Evolutionary conservation across 1,140 invertebrate species (phyloP).

Genomic region (Neodiprion fabricii): DNA sequence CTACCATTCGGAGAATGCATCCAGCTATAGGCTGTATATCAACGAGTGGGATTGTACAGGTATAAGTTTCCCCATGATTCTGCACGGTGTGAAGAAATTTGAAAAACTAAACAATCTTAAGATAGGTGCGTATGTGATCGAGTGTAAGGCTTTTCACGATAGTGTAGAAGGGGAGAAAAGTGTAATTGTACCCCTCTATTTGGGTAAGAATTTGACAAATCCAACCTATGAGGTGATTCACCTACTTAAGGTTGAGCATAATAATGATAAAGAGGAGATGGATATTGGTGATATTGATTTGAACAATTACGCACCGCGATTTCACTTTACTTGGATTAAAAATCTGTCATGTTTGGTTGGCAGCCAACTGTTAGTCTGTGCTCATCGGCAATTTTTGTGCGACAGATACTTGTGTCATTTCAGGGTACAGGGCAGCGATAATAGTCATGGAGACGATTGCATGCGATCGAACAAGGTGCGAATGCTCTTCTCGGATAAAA

Average conservation of each 20-base stretch:
- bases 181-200: slow-evolving; percentile 42
- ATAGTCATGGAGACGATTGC: slow-evolving; percentile 39
- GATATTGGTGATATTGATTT: slow-evolving; percentile 6
- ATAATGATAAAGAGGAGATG: slow-evolving; percentile 11
- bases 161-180: slow-evolving; percentile 25
- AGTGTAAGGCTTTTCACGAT: slow-evolving; percentile 12
- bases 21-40: slow-evolving; percentile 41
- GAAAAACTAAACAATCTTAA: slow-evolving; percentile 49
- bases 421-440: slow-evolving; percentile 25
- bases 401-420: too few relatives aligned
- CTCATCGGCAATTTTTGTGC: neutral
- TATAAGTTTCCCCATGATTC: slow-evolving; percentile 50
- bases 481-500: slow-evolving; percentile 11
- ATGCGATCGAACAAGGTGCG: slow-evolving; percentile 26
- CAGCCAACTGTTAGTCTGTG: neutral
- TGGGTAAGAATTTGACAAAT: slow-evolving; percentile 33
- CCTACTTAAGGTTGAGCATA: slow-evolving; percentile 19
- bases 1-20: slow-evolving; percentile 33
- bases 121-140: slow-evolving; percentile 41
- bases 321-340: neutral
- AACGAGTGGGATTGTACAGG: slow-evolving; percentile 47
- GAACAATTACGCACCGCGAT: neutral
- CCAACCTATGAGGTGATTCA: slow-evolving; percentile 31
- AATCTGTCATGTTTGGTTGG: neutral
- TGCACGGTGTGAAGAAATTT: slow-evolving; percentile 48